Evolutionary conservation across 2,797 vertebrate species (phyloP).

Genomic region (Halcyon leucocephala): DNA sequence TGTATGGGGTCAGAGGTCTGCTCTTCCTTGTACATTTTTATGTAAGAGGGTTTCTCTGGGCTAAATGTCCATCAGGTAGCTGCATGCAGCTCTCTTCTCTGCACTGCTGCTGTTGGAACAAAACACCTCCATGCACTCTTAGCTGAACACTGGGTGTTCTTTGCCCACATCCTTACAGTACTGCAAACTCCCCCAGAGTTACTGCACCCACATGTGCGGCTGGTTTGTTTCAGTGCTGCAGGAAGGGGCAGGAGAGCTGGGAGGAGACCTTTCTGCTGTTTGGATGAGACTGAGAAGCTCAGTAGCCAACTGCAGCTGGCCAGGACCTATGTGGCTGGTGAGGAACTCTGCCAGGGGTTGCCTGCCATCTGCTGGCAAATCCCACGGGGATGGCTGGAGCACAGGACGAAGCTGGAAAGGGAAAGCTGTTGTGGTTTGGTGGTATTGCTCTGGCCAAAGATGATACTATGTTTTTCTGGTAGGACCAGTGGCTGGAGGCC

Average conservation of each 20-base stretch:
- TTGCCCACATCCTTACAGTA: not conserved
- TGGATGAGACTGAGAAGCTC: not conserved
- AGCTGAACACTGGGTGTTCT: not conserved
- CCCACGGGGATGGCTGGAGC: not conserved
- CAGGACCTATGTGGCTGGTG: not conserved
- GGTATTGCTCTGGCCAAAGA: not conserved
- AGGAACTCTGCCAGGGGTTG: conserved; percentile 44
- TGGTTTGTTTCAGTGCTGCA: not conserved
- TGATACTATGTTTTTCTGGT: not conserved
- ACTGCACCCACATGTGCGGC: fast-evolving
- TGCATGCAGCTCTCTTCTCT: not conserved
- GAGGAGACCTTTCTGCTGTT: not conserved
- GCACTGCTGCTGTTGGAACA: not conserved
- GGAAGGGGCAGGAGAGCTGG: not conserved
- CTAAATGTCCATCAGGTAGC: not conserved
- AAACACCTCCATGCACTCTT: not conserved
- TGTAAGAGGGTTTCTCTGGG: not conserved
- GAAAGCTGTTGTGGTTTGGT: not conserved
- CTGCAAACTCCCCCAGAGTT: not conserved
- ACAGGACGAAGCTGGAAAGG: not conserved
- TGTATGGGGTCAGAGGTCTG: too few species aligned
- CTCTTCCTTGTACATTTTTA: not conserved
- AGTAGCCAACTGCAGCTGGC: not conserved
- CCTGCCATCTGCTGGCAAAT: conserved; percentile 69
- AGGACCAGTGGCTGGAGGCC: fast-evolving